Evolutionary conservation across 2,113 vertebrate genomes (phyloP).

Genomic region (Chaetops frenatus): DNA sequence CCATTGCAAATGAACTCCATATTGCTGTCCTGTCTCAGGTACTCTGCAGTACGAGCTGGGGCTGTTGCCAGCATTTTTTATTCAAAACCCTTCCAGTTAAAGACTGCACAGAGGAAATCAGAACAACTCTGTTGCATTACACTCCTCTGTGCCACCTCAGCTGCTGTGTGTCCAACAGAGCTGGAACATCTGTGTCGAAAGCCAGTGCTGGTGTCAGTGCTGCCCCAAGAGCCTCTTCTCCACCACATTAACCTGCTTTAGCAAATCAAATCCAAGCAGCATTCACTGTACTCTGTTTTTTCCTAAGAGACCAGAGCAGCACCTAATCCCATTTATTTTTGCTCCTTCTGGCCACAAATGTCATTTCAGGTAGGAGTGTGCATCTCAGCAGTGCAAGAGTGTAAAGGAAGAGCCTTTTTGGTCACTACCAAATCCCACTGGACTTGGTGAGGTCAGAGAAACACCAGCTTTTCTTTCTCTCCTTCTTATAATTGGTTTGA

Average conservation of each 20-base stretch:
- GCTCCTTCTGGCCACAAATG: background rate
- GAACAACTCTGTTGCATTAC: background rate
- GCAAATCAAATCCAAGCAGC: constrained; percentile 20
- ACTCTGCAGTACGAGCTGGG: background rate
- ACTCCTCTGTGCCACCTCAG: background rate
- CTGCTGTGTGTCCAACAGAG: background rate
- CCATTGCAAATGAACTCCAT: background rate
- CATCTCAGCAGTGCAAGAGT: background rate
- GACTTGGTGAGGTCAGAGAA: background rate
- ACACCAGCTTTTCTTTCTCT: background rate
- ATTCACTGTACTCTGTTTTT: background rate
- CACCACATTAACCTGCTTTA: background rate
- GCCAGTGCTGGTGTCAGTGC: fast-evolving
- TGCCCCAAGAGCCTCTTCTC: background rate
- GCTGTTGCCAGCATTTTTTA: background rate
- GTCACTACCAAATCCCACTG: background rate
- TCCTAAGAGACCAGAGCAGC: background rate
- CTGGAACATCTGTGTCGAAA: background rate
- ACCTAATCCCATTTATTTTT: background rate
- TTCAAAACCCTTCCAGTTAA: background rate
- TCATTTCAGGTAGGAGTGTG: background rate
- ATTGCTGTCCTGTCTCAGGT: background rate
- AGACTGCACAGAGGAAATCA: background rate
- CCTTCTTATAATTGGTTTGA: background rate
- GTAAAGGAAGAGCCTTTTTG: background rate